Base-by-base conservation (phyloP, 2,113 vertebrate genomes). In the Nesogale talazaci region DNA sequence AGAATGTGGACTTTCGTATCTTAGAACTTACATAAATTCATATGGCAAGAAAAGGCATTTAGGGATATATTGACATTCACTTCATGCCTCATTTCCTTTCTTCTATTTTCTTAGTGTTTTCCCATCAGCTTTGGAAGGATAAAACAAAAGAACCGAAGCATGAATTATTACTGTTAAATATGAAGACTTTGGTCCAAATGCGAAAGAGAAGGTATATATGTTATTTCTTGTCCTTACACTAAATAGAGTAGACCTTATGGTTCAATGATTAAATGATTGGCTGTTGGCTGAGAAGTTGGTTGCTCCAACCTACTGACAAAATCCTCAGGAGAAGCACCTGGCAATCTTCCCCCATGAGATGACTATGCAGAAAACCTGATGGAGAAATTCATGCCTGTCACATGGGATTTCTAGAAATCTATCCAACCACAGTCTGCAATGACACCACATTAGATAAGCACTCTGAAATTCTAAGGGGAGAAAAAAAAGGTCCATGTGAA, bases 1-100 rank as follows among this genome's bases (percentile, higher is more conserved):
- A 70, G 31, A 4, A 15, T 69, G 65, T 70, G n/a, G n/a, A 70
- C 12, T 31, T n/a, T 70, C 14, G 25, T 4, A 70, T 31, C 67
- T 57, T 81, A 84, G 67, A 82, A 82, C 11, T 65, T 75, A 81
- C 89, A 34, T 89, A 90, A 76, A 81, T 89, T 61, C 88, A 86
- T 81, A 84, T 78, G 89, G 67, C n/a, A 75, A 94, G 52, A 80
- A 94, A 90, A 94, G 81, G 25, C 27, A 79, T 34, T 87, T 69
- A 57, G 31, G 52, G 23, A 63, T 61, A 75, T 40, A 38, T 29
- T 81, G 52, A 63, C 70, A 75, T 56, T 6, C 0, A 76, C n/a
- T 57, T 86, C 2, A 29, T n/a, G 40, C 10, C 78, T 75, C 56
- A 78, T 93, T 77, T 34, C 12, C 77, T 84, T 93, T 94, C 40